These are phyloP conservation scores for Megaceryle torquata DNA, from an alignment of 2,113 vertebrate species.

Conservation along the genomic window DNA sequence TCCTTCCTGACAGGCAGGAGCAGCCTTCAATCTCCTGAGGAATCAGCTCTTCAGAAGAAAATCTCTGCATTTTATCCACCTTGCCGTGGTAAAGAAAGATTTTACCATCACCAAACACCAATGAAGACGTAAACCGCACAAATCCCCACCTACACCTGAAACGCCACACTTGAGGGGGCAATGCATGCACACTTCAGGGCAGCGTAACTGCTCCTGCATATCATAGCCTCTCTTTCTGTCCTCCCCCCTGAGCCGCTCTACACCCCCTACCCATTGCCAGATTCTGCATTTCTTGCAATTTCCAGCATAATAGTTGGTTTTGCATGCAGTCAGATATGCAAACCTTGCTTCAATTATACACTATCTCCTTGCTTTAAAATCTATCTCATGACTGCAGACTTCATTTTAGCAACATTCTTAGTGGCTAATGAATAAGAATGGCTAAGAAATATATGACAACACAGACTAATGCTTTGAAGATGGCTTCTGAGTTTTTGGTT, in stretches of 20 bases:
- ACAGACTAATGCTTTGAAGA: not conserved
- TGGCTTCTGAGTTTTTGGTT: not conserved
- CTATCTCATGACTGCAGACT: not conserved
- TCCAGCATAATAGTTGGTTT: not conserved
- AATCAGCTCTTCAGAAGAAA: not conserved
- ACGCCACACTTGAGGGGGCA: not conserved
- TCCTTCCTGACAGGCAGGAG: not conserved
- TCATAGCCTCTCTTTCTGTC: not conserved
- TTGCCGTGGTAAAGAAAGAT: not conserved
- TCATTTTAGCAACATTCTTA: not conserved
- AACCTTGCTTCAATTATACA: not conserved
- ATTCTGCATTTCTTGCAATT: not conserved
- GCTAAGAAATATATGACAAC: not conserved
- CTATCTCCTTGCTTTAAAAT: not conserved
- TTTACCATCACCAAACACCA: not conserved
- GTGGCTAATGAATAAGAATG: not conserved
- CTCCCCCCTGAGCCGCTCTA: too few relatives aligned
- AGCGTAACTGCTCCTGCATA: not conserved
- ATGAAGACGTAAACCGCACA: not conserved
- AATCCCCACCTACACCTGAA: fast-evolving
- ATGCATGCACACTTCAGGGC: not conserved
- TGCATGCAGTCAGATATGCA: not conserved
- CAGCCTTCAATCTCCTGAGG: not conserved
- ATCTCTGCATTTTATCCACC: not conserved
- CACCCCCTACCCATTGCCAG: fast-evolving